These are phyloP conservation scores for Ciconia boyciana DNA, from an alignment of 2,113 vertebrate genomes.

Conservation along the genomic window DNA sequence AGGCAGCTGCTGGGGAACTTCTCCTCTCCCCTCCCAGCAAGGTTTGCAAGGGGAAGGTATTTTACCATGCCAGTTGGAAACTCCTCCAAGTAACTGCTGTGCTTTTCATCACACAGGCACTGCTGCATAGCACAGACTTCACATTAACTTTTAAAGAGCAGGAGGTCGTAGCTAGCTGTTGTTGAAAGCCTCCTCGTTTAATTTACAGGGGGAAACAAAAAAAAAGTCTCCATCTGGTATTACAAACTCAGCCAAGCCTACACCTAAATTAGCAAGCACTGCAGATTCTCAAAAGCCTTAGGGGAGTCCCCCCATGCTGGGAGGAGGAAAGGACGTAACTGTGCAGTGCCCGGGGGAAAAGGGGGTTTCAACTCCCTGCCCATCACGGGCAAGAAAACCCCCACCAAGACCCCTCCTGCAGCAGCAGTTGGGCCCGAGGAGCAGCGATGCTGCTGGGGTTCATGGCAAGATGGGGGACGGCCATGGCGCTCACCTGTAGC, in stretches of 20 bases:
- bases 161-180: background rate
- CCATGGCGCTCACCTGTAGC: slow-evolving; percentile 84
- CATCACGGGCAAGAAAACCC: background rate
- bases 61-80: background rate
- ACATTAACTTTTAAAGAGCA: slow-evolving; percentile 61
- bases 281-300: background rate
- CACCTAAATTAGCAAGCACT: background rate
- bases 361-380: background rate
- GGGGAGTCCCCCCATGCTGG: rapidly evolving
- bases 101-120: background rate
- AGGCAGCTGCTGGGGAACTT: background rate
- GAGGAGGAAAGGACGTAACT: background rate
- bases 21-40: background rate
- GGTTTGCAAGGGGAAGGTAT: background rate
- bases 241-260: background rate
- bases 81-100: background rate
- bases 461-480: rapidly evolving
- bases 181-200: slow-evolving; percentile 27
- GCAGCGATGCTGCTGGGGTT: background rate
- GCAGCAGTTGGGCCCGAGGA: rapidly evolving
- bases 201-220: background rate
- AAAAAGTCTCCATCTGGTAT: background rate
- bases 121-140: background rate
- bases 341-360: background rate
- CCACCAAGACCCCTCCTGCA: no score